Evolutionary conservation across 2,797 vertebrate species (phyloP).

Genomic region (Chaenodraco wilsoni): DNA sequence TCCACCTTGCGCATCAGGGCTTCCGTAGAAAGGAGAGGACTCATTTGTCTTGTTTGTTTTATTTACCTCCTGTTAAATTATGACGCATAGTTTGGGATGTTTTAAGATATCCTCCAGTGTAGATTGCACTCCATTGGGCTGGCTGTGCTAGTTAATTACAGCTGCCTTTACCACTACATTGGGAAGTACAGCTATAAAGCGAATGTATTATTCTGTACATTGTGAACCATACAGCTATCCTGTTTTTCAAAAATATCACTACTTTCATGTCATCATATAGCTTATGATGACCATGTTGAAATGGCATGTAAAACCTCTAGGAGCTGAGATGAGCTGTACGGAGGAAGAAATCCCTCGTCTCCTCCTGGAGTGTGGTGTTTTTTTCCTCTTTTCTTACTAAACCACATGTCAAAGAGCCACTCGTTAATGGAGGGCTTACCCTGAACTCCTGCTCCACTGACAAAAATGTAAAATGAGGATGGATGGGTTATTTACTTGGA

Average conservation of each 20-base stretch:
- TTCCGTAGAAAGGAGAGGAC: neutral
- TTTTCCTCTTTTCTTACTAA: slow-evolving; percentile 13
- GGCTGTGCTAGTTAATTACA: neutral
- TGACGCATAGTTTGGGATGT: neutral
- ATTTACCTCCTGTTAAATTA: neutral
- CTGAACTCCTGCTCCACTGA: slow-evolving; percentile 51
- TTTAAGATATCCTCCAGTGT: neutral
- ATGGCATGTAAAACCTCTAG: slow-evolving; percentile 21
- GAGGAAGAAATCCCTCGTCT: slow-evolving; percentile 2
- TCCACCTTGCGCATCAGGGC: too few relatives aligned
- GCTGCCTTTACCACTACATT: neutral
- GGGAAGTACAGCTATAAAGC: slow-evolving; percentile 7
- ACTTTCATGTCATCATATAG: slow-evolving; percentile 13
- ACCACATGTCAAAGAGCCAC: slow-evolving; percentile 48
- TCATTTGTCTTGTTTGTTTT: neutral
- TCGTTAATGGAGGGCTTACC: slow-evolving; percentile 48
- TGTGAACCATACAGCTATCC: neutral
- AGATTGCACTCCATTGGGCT: neutral
- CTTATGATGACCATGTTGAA: neutral
- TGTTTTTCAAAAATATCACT: neutral
- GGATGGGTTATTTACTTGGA: slow-evolving; percentile 60
- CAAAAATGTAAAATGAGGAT: slow-evolving; percentile 60
- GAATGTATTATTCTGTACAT: neutral
- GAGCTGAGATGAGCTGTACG: slow-evolving; percentile 33
- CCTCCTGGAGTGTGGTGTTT: slow-evolving; percentile 14